Conservation (phyloP, 2,113 vertebrate species). For the Sus scrofa region T2T-Sscrofa CM000812.6:7843001-7843500, state of each 20-base stretch:
- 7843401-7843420: accelerated
- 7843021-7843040: accelerated
- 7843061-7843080: background rate
- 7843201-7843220: background rate
- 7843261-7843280: background rate
- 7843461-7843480: accelerated
- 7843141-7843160: background rate
- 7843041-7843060: background rate
- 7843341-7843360: accelerated
- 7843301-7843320: background rate
- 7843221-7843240: conserved; percentile 9
- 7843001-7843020: accelerated
- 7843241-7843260: background rate
- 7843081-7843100: background rate
- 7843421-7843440: no score
- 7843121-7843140: background rate
- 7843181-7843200: background rate
- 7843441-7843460: accelerated
- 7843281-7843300: background rate
- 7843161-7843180: background rate
- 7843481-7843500: background rate
- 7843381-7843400: background rate
- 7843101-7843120: background rate
- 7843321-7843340: background rate
- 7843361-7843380: background rate